These are phyloP conservation scores for Ceyx cyanopectus DNA, from an alignment of 2,113 vertebrate species.

Conservation along the genomic window DNA sequence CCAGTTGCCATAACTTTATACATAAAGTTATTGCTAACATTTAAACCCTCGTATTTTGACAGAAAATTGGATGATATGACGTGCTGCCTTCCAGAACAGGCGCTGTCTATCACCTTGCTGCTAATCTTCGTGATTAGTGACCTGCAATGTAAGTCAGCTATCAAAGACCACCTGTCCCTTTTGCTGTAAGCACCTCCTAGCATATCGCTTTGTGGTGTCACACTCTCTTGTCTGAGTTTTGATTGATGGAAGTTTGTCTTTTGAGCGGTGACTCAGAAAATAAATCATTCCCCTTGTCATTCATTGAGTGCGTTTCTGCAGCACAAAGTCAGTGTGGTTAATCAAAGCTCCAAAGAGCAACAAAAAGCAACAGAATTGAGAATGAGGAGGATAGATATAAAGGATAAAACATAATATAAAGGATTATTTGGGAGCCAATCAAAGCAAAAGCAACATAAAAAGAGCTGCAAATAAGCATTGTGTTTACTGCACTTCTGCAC, in stretches of 20 bases:
- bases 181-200: slow-evolving; percentile 41
- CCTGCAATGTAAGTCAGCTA: slow-evolving; percentile 62
- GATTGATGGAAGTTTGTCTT: slow-evolving; percentile 72
- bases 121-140: slow-evolving; percentile 73
- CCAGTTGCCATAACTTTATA: neutral
- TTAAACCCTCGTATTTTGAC: slow-evolving; percentile 55
- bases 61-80: slow-evolving; percentile 60
- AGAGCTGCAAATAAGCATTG: slow-evolving; percentile 23
- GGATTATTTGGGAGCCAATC: slow-evolving; percentile 32
- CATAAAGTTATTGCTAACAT: slow-evolving; percentile 14
- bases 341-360: slow-evolving; percentile 64
- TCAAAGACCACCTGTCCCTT: slow-evolving; percentile 69
- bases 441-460: slow-evolving; percentile 28
- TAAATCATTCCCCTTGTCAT: slow-evolving; percentile 65
- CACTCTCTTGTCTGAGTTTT: slow-evolving; percentile 55
- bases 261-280: slow-evolving; percentile 65
- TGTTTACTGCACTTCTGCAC: neutral
- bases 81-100: slow-evolving; percentile 35
- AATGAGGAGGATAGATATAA: slow-evolving; percentile 22
- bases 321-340: slow-evolving; percentile 45
- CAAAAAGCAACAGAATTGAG: slow-evolving; percentile 21
- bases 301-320: slow-evolving; percentile 39
- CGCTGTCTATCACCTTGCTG: slow-evolving; percentile 57
- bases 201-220: slow-evolving; percentile 42
- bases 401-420: slow-evolving; percentile 58